These are phyloP conservation scores for Ciona savignyi DNA, from an alignment of 23 tunicate species.

Conservation along the genomic window DNA sequence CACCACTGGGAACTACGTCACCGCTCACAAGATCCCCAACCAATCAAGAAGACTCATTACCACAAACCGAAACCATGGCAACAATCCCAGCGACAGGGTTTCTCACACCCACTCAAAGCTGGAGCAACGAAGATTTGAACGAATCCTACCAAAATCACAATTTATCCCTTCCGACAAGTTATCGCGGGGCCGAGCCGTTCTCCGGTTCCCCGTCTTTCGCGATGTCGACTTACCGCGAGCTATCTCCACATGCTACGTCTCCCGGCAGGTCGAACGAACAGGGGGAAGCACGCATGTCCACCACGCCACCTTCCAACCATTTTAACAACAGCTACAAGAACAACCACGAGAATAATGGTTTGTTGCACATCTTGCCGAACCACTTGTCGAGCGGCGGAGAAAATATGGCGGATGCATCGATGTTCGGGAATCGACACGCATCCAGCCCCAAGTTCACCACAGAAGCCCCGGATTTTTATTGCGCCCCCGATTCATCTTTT, in stretches of 20 bases:
- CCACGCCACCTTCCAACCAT: background rate
- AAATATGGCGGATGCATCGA: background rate
- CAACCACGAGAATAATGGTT: background rate
- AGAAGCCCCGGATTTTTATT: background rate
- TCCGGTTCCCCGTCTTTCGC: background rate
- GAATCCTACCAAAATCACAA: background rate
- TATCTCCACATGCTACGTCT: background rate
- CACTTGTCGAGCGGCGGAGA: background rate
- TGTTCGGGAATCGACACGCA: background rate
- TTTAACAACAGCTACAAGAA: background rate
- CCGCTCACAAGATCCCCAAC: conserved; percentile 19
- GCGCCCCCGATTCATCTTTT: background rate
- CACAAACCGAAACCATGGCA: conserved; percentile 22
- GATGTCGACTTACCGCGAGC: background rate
- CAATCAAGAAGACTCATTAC: background rate
- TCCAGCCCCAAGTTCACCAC: background rate
- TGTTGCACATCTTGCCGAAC: background rate
- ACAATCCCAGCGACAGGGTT: conserved; percentile 16
- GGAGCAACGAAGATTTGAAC: conserved; percentile 2
- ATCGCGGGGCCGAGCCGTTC: background rate
- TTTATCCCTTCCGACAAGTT: background rate
- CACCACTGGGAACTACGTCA: conserved; percentile 15
- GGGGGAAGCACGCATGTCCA: background rate
- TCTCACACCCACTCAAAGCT: background rate
- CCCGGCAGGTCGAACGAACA: background rate